These are phyloP conservation scores for Trichogramma pretiosum DNA, from an alignment of 1,140 invertebrate species.

Conservation along the genomic window DNA sequence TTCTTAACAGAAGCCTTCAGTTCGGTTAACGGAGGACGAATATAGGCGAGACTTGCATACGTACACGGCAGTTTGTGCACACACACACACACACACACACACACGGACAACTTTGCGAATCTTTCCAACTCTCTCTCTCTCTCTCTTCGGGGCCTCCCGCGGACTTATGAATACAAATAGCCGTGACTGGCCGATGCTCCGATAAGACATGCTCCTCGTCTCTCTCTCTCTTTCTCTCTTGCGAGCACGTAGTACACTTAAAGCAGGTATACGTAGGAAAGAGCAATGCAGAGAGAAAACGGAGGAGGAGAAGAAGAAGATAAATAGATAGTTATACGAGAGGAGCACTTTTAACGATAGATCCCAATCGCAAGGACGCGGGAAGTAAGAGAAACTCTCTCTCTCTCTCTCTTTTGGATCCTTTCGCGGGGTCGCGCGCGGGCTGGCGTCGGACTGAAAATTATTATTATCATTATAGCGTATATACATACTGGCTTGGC, in stretches of 20 bases:
- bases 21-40: no score
- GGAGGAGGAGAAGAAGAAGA: not conserved
- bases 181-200: constrained; percentile 30
- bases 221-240: constrained; percentile 5
- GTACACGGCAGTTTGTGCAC: no score
- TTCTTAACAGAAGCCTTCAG: no score
- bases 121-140: no score
- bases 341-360: constrained; percentile 24
- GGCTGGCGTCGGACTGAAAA: constrained; percentile 4
- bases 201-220: constrained; percentile 38
- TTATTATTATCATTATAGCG: no score
- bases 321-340: constrained; percentile 11
- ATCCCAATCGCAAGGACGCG: constrained; percentile 25
- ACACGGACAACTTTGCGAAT: no score
- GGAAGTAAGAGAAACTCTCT: constrained; percentile 20
- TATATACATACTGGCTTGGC: no score
- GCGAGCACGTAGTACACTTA: no score
- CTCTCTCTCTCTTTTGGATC: not conserved
- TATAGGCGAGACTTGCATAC: no score
- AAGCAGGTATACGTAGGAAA: constrained; percentile 10
- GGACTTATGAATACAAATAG: constrained; percentile 50
- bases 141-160: constrained; percentile 47
- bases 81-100: no score
- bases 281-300: not conserved
- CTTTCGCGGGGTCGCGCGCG: not conserved